Base-by-base conservation (phyloP, 2,797 vertebrate genomes). In the Oophaga sylvatica region DNA sequence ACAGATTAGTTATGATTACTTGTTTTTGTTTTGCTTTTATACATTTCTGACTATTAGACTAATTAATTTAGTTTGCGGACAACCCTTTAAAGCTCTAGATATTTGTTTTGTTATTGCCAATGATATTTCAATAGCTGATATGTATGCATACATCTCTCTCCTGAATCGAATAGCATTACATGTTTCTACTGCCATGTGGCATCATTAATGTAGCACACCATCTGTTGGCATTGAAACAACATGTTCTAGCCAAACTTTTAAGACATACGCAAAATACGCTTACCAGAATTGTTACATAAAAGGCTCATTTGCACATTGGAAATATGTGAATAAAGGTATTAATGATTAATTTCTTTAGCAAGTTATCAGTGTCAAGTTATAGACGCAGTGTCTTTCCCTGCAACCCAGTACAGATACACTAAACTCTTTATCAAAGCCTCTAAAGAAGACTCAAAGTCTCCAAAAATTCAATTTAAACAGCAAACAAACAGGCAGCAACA, bases 201-300 rank as follows among this genome's bases (percentile, higher is more conserved):
- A 65, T n/a, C 22, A 65, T 65, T 65, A 65, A n/a, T 65, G 22
- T 65, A 65, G 63, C 63, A 26, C 22, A 11, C 63, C 63, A 65
- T 65, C 63, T 65, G 63, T 65, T 65, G 63, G 63, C 63, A 65
- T 22, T 65, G 63, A 65, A 65, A 65, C 22, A 65, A 65, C 60
- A 63, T 17, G 11, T n/a, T 65, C 8, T 65, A 26, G 63, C 22
- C 63, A 65, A 65, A 65, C 26, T n/a, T n/a, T 65, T n/a, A 65
- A 65, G 22, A 9, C 22, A 26, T 22, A 22, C 16, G 6, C 60
- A 65, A 65, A 65, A 65, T 22, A 65, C 9, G 26, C 22, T 12
- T 65, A 65, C 63, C 22, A 65, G 13, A n/a, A 65, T 9, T n/a
- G 22, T 65, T 65, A 65, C 22, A 26, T 65, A 65, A 65, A 65